phyloP scores from a whole-genome alignment of 1,140 invertebrate genomes.

The Euwallacea fornicatus region DNA sequence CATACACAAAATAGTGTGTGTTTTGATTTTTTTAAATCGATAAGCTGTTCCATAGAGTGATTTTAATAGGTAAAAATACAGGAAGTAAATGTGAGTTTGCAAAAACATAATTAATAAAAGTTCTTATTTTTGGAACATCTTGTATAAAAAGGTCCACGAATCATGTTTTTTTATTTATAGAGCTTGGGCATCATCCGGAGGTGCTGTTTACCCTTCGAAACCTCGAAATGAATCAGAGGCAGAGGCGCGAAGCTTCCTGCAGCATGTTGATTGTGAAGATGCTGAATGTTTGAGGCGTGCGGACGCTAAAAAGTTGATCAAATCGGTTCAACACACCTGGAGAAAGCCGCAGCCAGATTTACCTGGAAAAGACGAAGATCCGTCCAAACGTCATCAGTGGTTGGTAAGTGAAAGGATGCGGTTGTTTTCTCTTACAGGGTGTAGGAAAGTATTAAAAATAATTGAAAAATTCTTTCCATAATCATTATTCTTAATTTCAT shows the following conservation, averaged over 20 bases:
- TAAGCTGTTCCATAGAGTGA: no score
- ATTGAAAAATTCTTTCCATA: no score
- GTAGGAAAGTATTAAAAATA: no score
- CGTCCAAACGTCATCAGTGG: conserved; percentile 68
- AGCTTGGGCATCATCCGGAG: conserved; percentile 74
- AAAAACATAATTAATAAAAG: no score
- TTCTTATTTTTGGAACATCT: no score
- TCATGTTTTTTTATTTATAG: conserved; percentile 45
- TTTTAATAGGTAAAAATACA: no score
- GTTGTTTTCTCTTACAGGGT: no score
- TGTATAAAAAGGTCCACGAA: no score
- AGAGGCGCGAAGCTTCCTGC: conserved; percentile 62
- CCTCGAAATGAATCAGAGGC: conserved; percentile 63
- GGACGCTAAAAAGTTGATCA: conserved; percentile 65
- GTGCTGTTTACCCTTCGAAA: conserved; percentile 68
- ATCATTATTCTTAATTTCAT: no score
- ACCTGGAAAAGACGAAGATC: conserved; percentile 60
- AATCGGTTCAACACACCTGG: conserved; percentile 71
- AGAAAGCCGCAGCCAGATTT: conserved; percentile 61
- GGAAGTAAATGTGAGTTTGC: no score
- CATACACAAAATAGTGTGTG: no score
- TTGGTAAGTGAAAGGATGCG: conserved; percentile 55
- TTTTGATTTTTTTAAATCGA: no score
- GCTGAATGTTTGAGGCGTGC: conserved; percentile 64
- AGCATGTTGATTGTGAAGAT: conserved; percentile 57